Percentiles rank a stretch among this genome's conserved stretches.
phyloP scores from a whole-genome alignment of 2,113 vertebrate species.

The Circaetus cinerascens region DNA sequence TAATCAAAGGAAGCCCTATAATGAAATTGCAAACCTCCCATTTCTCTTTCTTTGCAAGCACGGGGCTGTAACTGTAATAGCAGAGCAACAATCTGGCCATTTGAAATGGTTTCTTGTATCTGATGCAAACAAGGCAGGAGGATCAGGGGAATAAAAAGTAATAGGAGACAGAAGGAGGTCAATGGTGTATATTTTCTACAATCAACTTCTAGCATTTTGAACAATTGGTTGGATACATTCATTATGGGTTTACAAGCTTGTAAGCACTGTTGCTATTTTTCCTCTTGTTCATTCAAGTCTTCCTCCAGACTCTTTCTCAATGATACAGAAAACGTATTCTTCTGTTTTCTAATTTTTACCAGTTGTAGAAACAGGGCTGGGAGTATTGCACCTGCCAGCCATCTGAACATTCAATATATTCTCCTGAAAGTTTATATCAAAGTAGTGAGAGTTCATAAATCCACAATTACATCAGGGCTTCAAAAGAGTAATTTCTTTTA shows the following conservation, averaged over 20 bases:
- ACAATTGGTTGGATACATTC: constrained; percentile 20
- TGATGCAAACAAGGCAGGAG: neutral
- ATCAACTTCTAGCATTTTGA: constrained; percentile 32
- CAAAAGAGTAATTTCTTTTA: neutral
- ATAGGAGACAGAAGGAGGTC: neutral
- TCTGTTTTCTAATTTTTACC: neutral
- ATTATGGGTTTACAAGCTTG: constrained; percentile 53
- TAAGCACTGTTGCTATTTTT: neutral
- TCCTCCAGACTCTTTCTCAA: constrained; percentile 7
- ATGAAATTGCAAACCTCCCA: neutral
- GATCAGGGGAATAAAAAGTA: neutral
- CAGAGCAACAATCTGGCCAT: neutral
- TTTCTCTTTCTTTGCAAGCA: neutral
- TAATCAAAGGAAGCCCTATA: neutral
- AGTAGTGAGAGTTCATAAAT: neutral
- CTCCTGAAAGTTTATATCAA: neutral
- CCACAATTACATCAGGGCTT: neutral
- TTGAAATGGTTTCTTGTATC: neutral
- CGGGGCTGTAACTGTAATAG: neutral
- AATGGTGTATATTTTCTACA: neutral
- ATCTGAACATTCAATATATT: neutral
- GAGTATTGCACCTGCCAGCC: neutral
- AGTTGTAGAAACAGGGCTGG: neutral
- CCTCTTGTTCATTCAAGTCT: neutral
- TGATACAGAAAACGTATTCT: neutral